phyloP scores from a whole-genome alignment of 1,140 invertebrate species.

The Rhysida immarginata region DNA sequence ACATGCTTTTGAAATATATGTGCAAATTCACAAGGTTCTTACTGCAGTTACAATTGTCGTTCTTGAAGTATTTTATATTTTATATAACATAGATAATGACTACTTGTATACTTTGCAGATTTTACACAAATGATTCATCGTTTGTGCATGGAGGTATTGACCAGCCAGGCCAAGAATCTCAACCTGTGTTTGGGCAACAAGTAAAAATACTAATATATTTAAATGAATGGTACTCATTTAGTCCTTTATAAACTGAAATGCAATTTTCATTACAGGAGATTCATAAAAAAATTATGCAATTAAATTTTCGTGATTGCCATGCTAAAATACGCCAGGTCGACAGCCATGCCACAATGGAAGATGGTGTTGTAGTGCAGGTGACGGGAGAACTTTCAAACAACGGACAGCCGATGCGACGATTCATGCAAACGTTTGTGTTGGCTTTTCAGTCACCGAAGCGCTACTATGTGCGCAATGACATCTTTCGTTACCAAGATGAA shows the following conservation, averaged over 20 bases:
- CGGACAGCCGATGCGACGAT: constrained; percentile 86
- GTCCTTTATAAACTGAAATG: constrained; percentile 8
- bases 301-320: constrained; percentile 92
- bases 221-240: not conserved
- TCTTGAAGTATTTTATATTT: too few species aligned
- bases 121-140: constrained; percentile 87
- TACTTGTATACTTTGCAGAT: too few species aligned
- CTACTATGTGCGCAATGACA: constrained; percentile 97
- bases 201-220: constrained; percentile 6
- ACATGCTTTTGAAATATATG: too few species aligned
- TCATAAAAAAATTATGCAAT: constrained; percentile 83
- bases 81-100: too few species aligned
- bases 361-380: constrained; percentile 90
- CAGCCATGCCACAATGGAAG: constrained; percentile 70
- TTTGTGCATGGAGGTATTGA: constrained; percentile 88
- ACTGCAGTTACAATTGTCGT: too few species aligned
- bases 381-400: constrained; percentile 91
- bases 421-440: constrained; percentile 94
- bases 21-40: too few species aligned
- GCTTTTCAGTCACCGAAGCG: constrained; percentile 87
- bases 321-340: constrained; percentile 89
- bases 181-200: constrained; percentile 67
- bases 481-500: constrained; percentile 84
- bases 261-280: constrained; percentile 51
- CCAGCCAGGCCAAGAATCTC: constrained; percentile 56